Evolutionary conservation across 2,797 vertebrate genomes (phyloP).

Genomic region (Protosalanx chinensis): DNA sequence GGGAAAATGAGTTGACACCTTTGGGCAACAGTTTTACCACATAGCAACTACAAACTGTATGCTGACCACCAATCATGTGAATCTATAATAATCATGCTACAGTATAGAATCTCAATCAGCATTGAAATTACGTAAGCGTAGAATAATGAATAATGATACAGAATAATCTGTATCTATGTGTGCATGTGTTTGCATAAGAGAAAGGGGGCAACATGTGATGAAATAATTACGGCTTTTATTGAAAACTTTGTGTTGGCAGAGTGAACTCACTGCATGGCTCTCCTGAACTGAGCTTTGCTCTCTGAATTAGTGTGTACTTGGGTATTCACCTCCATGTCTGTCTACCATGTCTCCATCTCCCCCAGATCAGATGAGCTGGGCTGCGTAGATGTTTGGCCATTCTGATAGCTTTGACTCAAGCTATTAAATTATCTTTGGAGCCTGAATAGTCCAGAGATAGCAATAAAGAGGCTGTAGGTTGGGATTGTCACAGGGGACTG

Average conservation of each 20-base stretch:
- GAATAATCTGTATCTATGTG: background rate
- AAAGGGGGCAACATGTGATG: background rate
- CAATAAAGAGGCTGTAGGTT: slow-evolving; percentile 24
- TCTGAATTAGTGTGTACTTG: slow-evolving; percentile 12
- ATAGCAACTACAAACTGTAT: slow-evolving; percentile 24
- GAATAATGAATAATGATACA: too few species aligned
- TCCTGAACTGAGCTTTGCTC: slow-evolving; percentile 5
- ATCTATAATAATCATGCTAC: slow-evolving; percentile 14
- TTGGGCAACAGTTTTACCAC: background rate
- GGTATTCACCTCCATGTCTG: slow-evolving; percentile 23
- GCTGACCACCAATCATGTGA: slow-evolving; percentile 13
- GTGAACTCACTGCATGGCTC: background rate
- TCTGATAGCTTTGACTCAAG: slow-evolving; percentile 40
- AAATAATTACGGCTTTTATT: background rate
- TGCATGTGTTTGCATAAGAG: background rate
- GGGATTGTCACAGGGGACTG: slow-evolving; percentile 35
- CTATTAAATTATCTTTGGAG: slow-evolving; percentile 36
- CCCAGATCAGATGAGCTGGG: slow-evolving; percentile 26
- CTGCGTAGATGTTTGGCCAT: slow-evolving; percentile 24
- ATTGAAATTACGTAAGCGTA: background rate
- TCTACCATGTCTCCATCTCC: slow-evolving; percentile 23
- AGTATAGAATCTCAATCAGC: background rate
- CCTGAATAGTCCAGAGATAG: slow-evolving; percentile 35
- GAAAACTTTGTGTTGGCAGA: slow-evolving; percentile 1
- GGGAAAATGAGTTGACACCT: background rate